phyloP scores from a whole-genome alignment of 53 echinoderm and acorn worm genomes.

The Paelopatides confundens region DNA sequence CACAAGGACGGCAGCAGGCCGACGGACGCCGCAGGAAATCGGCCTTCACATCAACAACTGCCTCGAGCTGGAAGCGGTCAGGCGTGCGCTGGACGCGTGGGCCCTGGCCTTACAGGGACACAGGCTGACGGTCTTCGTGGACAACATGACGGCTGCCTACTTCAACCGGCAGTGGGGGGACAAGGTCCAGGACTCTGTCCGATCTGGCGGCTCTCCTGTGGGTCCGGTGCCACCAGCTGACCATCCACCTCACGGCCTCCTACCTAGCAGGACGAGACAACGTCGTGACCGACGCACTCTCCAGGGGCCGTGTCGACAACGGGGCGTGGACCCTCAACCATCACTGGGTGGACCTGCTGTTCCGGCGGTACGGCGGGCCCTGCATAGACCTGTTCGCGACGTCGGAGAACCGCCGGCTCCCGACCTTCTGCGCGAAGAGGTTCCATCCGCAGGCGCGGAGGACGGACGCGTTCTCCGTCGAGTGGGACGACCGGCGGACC shows the following conservation, averaged over 20 bases:
- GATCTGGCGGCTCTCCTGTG: background rate
- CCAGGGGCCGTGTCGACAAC: background rate
- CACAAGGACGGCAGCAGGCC: background rate
- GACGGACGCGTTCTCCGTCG: background rate
- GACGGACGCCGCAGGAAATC: background rate
- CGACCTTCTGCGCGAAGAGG: slow-evolving; percentile 24
- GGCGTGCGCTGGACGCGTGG: slow-evolving; percentile 17
- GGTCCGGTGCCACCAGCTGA: background rate
- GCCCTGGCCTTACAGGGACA: background rate
- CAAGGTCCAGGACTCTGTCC: slow-evolving; percentile 20
- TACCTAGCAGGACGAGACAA: slow-evolving; percentile 50
- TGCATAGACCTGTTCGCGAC: slow-evolving; percentile 47
- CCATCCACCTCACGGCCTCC: slow-evolving; percentile 2
- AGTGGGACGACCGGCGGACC: background rate
- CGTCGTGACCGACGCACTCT: slow-evolving; percentile 5
- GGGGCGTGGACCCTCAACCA: background rate
- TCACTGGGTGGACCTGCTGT: background rate
- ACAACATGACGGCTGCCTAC: slow-evolving; percentile 62
- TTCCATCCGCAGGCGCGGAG: slow-evolving; percentile 9
- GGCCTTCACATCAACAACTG: slow-evolving; percentile 50
- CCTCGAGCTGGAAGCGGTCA: slow-evolving; percentile 44
- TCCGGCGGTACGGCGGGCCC: background rate
- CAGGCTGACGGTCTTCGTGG: background rate
- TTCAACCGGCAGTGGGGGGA: slow-evolving; percentile 60
- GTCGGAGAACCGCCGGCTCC: background rate